Evolutionary conservation across 2,888 invertebrate genomes (phyloP), one percentile per base, ranked within the genome.

Genomic region (Phyllotreta striolata): DNA sequence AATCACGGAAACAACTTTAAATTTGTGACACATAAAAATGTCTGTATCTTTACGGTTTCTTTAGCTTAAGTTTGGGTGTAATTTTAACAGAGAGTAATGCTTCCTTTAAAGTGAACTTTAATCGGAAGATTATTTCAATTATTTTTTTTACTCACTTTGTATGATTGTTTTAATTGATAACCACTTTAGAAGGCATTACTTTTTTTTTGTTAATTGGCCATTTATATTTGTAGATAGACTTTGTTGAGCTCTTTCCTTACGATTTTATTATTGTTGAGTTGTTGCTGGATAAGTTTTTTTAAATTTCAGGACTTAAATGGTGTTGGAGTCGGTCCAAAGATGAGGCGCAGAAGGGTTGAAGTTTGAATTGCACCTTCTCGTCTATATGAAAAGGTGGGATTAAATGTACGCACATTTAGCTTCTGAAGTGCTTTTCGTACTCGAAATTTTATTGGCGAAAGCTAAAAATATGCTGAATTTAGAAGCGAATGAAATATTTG

Each of bases 11-110:
- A n/a, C 72, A 67, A 43, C 57, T 57, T 44, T 63, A 44, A 60
- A 72, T 43, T 72, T 63, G 72, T 56, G 71, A 72, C n/a, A n/a
- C n/a, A n/a, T n/a, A 47, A 51, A 77, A 78, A 77, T 78, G 77
- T 78, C 77, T 76, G 77, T 77, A 76, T 78, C 70, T 64, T 51
- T 51, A 37, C 65, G 68, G 44, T 66, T 66, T 69, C 37, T 24
- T 60, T 38, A 39, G 13, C 39, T 14, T 52, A 52, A 38, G 38
- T 38, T 52, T 8, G 39, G n/a, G 6, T 35, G 9, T 6, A 9
- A 6, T 10, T 6, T 49, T 35, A 35, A 9, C 7, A 4, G 37
- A 24, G 24, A 35, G 35, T 35, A 37, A 35, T 49, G 10, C 10
- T 34, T 35, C 37, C 6, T 14, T 14, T 5, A 3, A 6, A 8